A percentile compares a stretch with the other conserved stretches of the same genome.
phyloP scores from a whole-genome alignment of 2,888 invertebrate species.

The Sinotaia quadrata region DNA sequence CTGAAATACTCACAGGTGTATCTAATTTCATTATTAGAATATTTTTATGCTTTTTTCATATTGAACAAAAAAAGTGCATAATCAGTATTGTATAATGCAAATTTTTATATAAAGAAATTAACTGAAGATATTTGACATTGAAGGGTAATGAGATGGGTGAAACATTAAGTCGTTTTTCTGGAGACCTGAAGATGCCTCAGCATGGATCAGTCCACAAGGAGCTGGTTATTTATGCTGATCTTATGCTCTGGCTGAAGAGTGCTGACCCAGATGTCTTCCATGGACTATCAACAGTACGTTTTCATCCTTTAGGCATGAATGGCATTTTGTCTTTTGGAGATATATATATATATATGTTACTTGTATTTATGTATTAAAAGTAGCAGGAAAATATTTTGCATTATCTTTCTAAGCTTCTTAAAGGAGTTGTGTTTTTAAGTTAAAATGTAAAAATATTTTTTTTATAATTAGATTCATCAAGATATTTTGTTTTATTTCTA shows the following conservation, averaged over 20 bases:
- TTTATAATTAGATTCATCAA: no score
- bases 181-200: slow-evolving; percentile 80
- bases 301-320: no score
- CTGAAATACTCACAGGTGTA: no score
- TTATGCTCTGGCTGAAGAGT: slow-evolving; percentile 92
- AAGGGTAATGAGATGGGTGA: slow-evolving; percentile 83
- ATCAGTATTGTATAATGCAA: no score
- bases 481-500: no score
- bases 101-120: no score
- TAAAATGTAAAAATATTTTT: no score
- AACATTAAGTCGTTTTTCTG: slow-evolving; percentile 72
- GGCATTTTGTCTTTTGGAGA: no score
- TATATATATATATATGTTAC: no score
- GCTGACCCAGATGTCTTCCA: slow-evolving; percentile 86
- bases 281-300: slow-evolving; percentile 79
- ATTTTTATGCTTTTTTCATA: no score
- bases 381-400: not conserved
- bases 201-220: slow-evolving; percentile 88
- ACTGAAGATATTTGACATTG: slow-evolving; percentile 26
- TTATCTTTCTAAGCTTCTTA: not conserved
- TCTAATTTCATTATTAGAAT: no score
- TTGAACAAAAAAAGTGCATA: no score
- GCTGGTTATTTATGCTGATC: slow-evolving; percentile 87
- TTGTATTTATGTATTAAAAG: not conserved
- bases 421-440: not conserved